Percentiles rank a stretch among this genome's conserved stretches.
phyloP scores from a whole-genome alignment of 2,888 invertebrate genomes.

The Ametastegia equiseti region DNA sequence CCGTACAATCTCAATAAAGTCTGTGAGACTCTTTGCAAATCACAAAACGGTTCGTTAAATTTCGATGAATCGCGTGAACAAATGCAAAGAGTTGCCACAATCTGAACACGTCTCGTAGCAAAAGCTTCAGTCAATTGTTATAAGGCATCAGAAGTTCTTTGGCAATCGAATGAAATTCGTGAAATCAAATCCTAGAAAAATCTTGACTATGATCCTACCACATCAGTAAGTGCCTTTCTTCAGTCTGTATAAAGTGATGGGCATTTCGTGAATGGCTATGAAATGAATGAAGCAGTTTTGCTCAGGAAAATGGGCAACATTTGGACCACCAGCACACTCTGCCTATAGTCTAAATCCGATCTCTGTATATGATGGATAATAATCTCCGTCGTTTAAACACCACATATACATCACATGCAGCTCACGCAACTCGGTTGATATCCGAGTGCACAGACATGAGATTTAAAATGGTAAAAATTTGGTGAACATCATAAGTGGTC shows the following conservation, averaged over 20 bases:
- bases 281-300: background rate
- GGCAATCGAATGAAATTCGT: background rate
- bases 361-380: constrained; percentile 5
- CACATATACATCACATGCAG: constrained; percentile 14
- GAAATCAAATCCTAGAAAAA: background rate
- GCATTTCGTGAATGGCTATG: background rate
- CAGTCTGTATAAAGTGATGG: no score
- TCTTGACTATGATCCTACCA: no score
- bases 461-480: constrained; percentile 17
- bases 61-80: no score
- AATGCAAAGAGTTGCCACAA: no score
- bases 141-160: no score
- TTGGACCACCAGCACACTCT: background rate
- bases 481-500: constrained; percentile 16
- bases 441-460: constrained; percentile 14
- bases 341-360: background rate
- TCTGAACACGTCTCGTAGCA: no score
- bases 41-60: no score
- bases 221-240: no score
- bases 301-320: background rate
- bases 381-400: background rate
- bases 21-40: background rate
- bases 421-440: background rate
- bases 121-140: no score
- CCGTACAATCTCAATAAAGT: background rate